Base-by-base conservation (phyloP, 2,113 vertebrate genomes). In the Poeciliopsis turrubarensis region DNA sequence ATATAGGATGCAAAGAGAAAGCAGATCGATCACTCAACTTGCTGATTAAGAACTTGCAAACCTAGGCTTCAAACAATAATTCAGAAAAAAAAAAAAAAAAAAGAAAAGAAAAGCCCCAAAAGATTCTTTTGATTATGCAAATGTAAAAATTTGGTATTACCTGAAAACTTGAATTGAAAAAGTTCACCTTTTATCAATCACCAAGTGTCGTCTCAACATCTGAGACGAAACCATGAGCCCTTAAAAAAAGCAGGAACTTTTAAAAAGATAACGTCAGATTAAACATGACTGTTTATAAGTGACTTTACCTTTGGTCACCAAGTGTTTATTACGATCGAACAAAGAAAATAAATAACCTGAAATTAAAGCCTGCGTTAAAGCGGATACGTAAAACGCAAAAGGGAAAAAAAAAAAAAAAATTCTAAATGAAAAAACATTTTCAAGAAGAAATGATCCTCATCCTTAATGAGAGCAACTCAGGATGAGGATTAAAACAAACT, bases 331-430 rank as follows among this genome's bases (percentile, higher is more conserved):
- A 72, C 5, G 71, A 65, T 73, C 25, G 15, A 63, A 57, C 19
- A 11, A 27, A 19, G 70, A 60, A 62, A 60, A 17, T 6, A 51
- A 29, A 72, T 67, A 67, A 27, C 10, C 0, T 47, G 4, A 77
- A 85, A 83, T 87, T 83, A 85, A 92, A 90, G 84, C 81, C 83
- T 63, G 63, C 29, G 41, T 63, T 74, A 67, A 61, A 72, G 57
- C 32, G 30, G 70, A 80, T 67, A 75, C 73, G 82, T 72, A 37
- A 73, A 57, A 57, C 2, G 22, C 51, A 57, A 77, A 91, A 82
- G 67, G 73, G 60, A 76, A 69, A 70, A 3, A 62, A 78, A 74
- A 60, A 54, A 75, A 63, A 77, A 69, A 69, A 3, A 2, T 34
- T 44, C 44, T 5, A 47, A 47, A 17, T 47, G 44, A 47, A 47